phyloP scores from a whole-genome alignment of 2,113 vertebrate species.

The Hippocampus guttulatus region DNA sequence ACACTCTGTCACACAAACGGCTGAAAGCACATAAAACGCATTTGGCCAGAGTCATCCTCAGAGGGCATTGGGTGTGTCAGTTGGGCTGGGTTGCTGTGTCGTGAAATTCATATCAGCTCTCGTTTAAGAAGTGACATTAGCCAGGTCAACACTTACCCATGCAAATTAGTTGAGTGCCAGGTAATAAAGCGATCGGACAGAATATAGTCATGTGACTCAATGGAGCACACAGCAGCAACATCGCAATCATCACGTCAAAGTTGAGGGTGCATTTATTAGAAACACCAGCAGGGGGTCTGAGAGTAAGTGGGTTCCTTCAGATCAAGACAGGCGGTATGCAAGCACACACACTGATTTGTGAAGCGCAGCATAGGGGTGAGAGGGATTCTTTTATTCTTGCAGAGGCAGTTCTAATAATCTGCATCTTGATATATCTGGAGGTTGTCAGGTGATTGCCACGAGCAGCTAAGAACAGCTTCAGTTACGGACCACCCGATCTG shows the following conservation, averaged over 20 bases:
- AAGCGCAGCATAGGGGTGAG: conserved; percentile 49
- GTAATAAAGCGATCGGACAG: background rate
- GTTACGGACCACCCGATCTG: conserved; percentile 40
- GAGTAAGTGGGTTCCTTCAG: conserved; percentile 4
- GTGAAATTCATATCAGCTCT: too few relatives aligned
- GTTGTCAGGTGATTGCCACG: conserved; percentile 42
- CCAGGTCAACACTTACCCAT: background rate
- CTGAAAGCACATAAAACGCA: too few relatives aligned
- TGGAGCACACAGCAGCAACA: conserved; percentile 3
- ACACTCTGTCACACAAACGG: too few relatives aligned
- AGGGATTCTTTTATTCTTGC: conserved; percentile 51
- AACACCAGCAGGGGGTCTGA: conserved; percentile 54
- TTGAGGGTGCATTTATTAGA: conserved; percentile 35
- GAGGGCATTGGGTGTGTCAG: too few relatives aligned
- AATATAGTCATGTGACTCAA: conserved; percentile 1
- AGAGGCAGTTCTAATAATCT: conserved; percentile 39
- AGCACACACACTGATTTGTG: conserved; percentile 36
- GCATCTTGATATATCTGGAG: conserved; percentile 30
- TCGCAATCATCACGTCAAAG: conserved; percentile 22
- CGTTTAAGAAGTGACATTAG: too few relatives aligned
- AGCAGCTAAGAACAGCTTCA: conserved; percentile 26
- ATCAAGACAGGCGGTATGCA: background rate
- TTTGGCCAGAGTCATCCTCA: too few relatives aligned
- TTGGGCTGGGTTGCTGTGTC: too few relatives aligned
- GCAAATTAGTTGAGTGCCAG: background rate